These are phyloP conservation scores for Oceanodroma leucorhoa DNA, from an alignment of 2,797 vertebrate genomes.

Conservation along the genomic window DNA sequence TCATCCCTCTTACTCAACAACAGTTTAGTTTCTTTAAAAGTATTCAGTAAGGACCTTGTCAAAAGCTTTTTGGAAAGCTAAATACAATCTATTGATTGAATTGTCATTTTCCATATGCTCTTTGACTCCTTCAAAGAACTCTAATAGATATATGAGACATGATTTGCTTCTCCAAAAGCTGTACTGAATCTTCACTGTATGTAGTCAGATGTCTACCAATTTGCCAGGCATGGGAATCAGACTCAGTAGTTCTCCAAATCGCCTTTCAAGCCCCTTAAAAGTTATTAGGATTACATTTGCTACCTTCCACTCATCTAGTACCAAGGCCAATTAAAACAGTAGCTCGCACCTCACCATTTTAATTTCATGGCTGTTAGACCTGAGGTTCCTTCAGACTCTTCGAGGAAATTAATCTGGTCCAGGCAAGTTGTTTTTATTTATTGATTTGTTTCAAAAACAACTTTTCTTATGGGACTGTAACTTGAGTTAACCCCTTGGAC, in stretches of 20 bases:
- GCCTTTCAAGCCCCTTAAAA: not conserved
- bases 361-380: not conserved
- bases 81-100: not conserved
- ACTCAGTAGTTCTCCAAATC: not conserved
- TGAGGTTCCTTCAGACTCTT: not conserved
- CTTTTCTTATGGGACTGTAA: not conserved
- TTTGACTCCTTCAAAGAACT: not conserved
- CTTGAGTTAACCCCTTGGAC: not conserved
- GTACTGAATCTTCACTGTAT: not conserved
- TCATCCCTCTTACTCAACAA: accelerated
- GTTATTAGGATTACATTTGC: not conserved
- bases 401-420: not conserved
- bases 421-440: not conserved
- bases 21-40: not conserved
- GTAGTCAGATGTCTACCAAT: not conserved
- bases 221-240: not conserved
- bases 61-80: not conserved
- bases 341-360: not conserved
- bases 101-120: not conserved
- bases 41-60: not conserved
- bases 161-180: not conserved
- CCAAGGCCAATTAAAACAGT: not conserved
- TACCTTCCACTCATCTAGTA: not conserved
- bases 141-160: accelerated
- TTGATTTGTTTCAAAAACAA: not conserved